These are phyloP conservation scores for Amblyjoppa fuscipennis DNA, from an alignment of 2,888 invertebrate species.

Conservation along the genomic window DNA sequence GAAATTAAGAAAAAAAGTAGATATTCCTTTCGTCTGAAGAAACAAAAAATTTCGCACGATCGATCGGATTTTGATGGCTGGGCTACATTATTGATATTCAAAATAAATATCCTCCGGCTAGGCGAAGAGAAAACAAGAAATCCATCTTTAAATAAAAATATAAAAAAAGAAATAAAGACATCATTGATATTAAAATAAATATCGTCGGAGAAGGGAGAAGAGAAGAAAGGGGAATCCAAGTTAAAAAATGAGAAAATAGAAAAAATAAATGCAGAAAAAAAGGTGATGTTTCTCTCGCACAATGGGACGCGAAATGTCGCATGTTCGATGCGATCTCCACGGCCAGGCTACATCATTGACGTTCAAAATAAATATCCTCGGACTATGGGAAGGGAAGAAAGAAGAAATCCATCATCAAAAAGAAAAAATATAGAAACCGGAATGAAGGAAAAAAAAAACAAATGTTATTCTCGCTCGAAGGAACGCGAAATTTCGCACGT, in stretches of 20 bases:
- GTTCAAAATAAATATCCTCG: not conserved
- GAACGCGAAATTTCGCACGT: not conserved
- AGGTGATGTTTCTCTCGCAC: too few species aligned
- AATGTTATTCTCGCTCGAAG: not conserved
- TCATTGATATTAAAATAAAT: too few species aligned
- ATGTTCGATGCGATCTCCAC: too few species aligned
- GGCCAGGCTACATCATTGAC: not conserved
- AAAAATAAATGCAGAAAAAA: not conserved
- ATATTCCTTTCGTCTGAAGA: too few species aligned
- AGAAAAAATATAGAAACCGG: not conserved
- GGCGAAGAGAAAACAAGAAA: too few species aligned
- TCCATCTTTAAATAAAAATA: too few species aligned
- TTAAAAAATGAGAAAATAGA: too few species aligned
- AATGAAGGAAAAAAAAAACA: not conserved
- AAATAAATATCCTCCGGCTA: conserved; percentile 13
- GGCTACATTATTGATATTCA: conserved; percentile 24
- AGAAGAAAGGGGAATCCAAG: not conserved
- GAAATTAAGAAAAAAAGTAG: too few species aligned
- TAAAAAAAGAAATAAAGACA: too few species aligned
- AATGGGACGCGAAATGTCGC: too few species aligned
- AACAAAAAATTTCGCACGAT: not conserved
- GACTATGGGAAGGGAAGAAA: not conserved
- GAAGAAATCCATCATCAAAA: not conserved
- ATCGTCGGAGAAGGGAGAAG: not conserved
- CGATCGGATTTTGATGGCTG: not conserved